phyloP scores from a whole-genome alignment of 2,888 invertebrate species.

The Villa cingulata region DNA sequence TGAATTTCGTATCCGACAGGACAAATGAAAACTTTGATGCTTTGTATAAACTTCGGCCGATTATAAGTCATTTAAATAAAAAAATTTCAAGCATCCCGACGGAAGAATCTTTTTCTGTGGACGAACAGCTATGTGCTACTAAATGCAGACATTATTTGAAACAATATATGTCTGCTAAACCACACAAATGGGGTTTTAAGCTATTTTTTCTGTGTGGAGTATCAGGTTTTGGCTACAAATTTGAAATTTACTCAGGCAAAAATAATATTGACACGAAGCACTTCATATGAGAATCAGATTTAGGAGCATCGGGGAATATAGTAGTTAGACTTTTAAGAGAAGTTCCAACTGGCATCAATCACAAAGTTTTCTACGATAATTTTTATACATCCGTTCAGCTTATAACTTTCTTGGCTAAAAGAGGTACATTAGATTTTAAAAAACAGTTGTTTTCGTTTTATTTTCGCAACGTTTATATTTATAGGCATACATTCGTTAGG shows the following conservation, averaged over 20 bases:
- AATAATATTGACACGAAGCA: slow-evolving; percentile 13
- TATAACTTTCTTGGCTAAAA: slow-evolving; percentile 3
- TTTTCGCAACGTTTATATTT: too few relatives aligned
- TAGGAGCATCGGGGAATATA: slow-evolving; percentile 9
- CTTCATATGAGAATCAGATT: neutral
- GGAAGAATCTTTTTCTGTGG: too few relatives aligned
- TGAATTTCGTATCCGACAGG: too few relatives aligned
- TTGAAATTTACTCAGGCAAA: slow-evolving; percentile 12
- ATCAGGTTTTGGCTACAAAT: slow-evolving; percentile 15
- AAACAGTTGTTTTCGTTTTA: too few relatives aligned
- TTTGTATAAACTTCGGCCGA: slow-evolving; percentile 12
- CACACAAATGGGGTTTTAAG: too few relatives aligned
- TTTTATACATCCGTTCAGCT: slow-evolving; percentile 8
- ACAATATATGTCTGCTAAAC: too few relatives aligned
- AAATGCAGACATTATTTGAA: too few relatives aligned
- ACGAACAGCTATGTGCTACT: too few relatives aligned
- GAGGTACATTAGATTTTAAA: slow-evolving; percentile 7
- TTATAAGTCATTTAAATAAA: slow-evolving; percentile 5
- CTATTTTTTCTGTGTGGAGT: slow-evolving; percentile 17
- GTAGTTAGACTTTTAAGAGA: slow-evolving; percentile 9
- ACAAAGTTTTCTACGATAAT: slow-evolving; percentile 12
- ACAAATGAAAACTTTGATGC: too few relatives aligned
- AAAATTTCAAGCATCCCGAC: slow-evolving; percentile 6
- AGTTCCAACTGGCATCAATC: slow-evolving; percentile 7
- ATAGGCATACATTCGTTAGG: too few relatives aligned